Evolutionary conservation across 1,140 invertebrate genomes (phyloP), one percentile per base, ranked within the genome.

Genomic region (Bombus sibiricus): DNA sequence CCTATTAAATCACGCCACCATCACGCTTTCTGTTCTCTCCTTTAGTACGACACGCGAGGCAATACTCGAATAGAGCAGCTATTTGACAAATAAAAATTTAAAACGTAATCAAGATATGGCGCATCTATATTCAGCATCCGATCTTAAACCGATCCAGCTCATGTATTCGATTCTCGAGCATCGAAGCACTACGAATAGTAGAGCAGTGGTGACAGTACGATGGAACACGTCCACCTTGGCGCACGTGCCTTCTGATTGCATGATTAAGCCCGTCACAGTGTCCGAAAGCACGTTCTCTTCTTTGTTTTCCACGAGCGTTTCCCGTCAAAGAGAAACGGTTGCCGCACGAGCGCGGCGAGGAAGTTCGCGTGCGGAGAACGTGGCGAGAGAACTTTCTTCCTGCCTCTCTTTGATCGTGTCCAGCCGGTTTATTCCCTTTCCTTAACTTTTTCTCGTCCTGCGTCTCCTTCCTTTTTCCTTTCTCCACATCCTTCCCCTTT

Each of bases 271-370:
- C 71, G 71, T 43, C 71, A 22, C 32, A 28, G n/a, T 59, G 57
- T 43, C 41, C 41, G 81, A 64, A 75, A 75, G 57, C 80, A 81
- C 80, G 80, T 81, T 53, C 72, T 64, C 71, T 74, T 37, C 62
- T 77, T 77, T 68, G 73, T 83, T 78, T 41, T 22, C 62, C 18
- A 34, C 41, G 34, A 12, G 62, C 18, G 57, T 43, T 13, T 34
- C 57, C 39, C 32, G 81, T 82, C 81, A 82, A 82, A 64, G 81
- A 64, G 71, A 47, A 73, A 74, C 71, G 43, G n/a, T 62, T 64
- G 28, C 39, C 68, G 71, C 80, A 64, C 71, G 80, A 82, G 41
- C 59, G 53, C 81, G 59, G 39, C n/a, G 22, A 4, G 43, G 47
- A 81, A 72, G 47, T 57, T 73, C 28, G 43, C 32, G 47, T 41